Conservation (phyloP, 2,888 invertebrate genomes). For the Lasioglossum lativentre region DNA sequence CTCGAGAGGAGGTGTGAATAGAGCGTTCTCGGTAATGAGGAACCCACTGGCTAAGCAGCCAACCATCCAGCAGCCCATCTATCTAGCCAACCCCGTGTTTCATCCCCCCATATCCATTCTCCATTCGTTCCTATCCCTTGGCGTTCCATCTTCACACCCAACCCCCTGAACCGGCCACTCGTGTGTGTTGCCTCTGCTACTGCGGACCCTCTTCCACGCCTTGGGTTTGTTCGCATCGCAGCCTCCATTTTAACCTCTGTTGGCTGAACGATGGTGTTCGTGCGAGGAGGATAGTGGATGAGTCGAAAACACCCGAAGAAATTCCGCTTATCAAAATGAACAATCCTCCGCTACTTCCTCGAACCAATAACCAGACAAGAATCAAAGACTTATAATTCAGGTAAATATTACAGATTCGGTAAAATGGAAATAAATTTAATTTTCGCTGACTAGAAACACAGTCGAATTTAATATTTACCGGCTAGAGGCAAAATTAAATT, state of each 20-base stretch:
- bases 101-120: slow-evolving; percentile 72
- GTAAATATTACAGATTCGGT: too few species aligned
- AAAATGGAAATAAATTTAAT: too few species aligned
- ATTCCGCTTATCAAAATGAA: slow-evolving; percentile 11
- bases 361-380: background rate
- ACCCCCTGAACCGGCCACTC: slow-evolving; percentile 61
- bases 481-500: too few species aligned
- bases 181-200: slow-evolving; percentile 56
- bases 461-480: too few species aligned
- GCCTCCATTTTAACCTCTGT: slow-evolving; percentile 78
- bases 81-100: slow-evolving; percentile 73
- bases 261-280: slow-evolving; percentile 57
- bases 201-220: slow-evolving; percentile 64
- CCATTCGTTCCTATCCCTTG: slow-evolving; percentile 73
- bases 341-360: background rate
- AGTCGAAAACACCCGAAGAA: background rate
- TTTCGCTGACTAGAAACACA: too few species aligned
- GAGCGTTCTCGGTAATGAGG: slow-evolving; percentile 79
- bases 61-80: slow-evolving; percentile 73
- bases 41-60: slow-evolving; percentile 76
- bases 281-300: slow-evolving; percentile 9
- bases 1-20: slow-evolving; percentile 76
- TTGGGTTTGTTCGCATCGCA: slow-evolving; percentile 73
- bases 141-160: slow-evolving; percentile 69
- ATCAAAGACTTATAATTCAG: background rate